Base-by-base conservation (phyloP, 1,140 invertebrate species). In the Danaus melanippus region DNA sequence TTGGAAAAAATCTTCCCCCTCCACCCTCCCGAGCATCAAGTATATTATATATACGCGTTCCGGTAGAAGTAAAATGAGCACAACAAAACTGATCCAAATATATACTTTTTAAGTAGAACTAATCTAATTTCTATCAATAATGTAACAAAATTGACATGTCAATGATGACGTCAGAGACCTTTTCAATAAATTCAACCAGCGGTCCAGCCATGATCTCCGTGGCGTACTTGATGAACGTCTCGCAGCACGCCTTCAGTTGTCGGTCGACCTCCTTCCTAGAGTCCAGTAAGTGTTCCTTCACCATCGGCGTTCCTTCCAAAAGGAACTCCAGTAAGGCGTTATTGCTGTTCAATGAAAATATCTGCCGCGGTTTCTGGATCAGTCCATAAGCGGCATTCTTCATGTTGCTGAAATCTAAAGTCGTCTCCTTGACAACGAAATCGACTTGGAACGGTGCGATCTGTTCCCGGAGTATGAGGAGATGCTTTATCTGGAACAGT, bases 381-480 rank as follows among this genome's bases (percentile, higher is more conserved):
- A 99, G 79, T 9, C 94, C 93, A 71, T 95, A 93, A 0, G 97
- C 97, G 47, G 94, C 94, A 42, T 91, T 93, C 84, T 94, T 96
- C 10, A 96, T 90, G 84, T 94, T 93, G 55, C 93, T 96, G 74
- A 98, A 98, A 85, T 98, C 97, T 55, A 99, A 79, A 46, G 92
- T 92, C 0, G 95, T 96, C 87, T 99, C 97, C 79, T 96, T 95
- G 0, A 97, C 91, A 0, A 96, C 93, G 71, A 98, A 97, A 71
- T 98, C 97, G 0, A 98, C 96, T 86, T 99, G 97, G 79, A 99
- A 99, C 0, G 98, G 98, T 0, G 97, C 96, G 42, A 99, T 99
- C 87, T 99, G 98, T 78, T 99, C 98, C 12, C 98, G 84, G 0
- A 99, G 85, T 50, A 99, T 99, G 3, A 99, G 87, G 44, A 99